Evolutionary conservation across 2,888 invertebrate species (phyloP).

Genomic region (Thumatha senex): DNA sequence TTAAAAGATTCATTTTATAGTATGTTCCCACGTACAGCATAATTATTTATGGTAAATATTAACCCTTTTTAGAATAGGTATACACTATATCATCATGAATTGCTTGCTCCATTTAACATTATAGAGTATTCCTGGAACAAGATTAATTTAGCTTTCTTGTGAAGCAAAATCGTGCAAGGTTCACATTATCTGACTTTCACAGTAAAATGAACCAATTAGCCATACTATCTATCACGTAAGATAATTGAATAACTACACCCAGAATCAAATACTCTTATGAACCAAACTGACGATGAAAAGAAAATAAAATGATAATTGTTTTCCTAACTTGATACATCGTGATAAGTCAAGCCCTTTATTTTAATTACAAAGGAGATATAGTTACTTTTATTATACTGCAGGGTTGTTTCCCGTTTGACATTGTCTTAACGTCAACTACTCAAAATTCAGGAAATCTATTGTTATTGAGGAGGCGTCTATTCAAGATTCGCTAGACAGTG

Average conservation of each 20-base stretch:
- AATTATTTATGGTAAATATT: no score
- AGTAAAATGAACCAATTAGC: constrained; percentile 35
- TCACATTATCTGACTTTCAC: constrained; percentile 36
- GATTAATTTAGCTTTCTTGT: constrained; percentile 52
- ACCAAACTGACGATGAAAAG: constrained; percentile 36
- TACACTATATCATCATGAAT: no score
- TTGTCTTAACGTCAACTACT: constrained; percentile 60
- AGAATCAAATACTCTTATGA: constrained; percentile 29
- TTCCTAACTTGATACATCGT: constrained; percentile 34
- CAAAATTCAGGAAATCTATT: constrained; percentile 71
- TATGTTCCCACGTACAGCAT: no score
- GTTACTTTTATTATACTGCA: constrained; percentile 47
- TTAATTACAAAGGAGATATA: constrained; percentile 51
- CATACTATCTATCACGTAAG: no score
- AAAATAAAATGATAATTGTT: constrained; percentile 29
- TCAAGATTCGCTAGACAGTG: constrained; percentile 69
- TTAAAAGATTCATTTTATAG: no score
- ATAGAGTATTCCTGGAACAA: constrained; percentile 36
- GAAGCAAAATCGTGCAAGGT: constrained; percentile 33
- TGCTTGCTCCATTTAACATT: constrained; percentile 37
- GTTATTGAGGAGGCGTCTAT: constrained; percentile 59
- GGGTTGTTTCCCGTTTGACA: constrained; percentile 43
- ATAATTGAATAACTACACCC: constrained; percentile 40
- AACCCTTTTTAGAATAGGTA: constrained; percentile 26
- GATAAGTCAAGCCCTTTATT: constrained; percentile 36